Base-by-base conservation (phyloP, 2,113 vertebrate genomes). In the Forbesichthys papilliferus region DNA sequence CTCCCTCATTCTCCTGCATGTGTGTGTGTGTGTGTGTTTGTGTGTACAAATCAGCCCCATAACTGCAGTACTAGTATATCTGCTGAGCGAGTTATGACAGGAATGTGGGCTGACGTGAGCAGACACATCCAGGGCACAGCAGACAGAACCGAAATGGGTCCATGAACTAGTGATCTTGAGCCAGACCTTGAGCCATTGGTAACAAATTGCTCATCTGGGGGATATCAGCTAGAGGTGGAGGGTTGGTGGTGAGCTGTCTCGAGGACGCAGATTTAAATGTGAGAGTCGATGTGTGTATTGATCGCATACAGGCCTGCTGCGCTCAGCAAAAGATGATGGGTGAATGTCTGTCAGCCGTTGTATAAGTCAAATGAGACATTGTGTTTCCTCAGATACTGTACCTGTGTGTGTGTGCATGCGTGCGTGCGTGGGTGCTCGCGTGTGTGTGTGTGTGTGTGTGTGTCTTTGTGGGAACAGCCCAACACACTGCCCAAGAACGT, bases 41-140 rank as follows among this genome's bases (percentile, higher is more conserved):
- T 67, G 58, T 59, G 3, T 67, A 56, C 66, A 33, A 49, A 64
- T 58, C 36, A 63, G 36, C 57, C 59, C 36, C n/a, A 11, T 11
- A 48, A 53, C 11, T 59, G 11, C 18, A 27, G 27, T 59, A 27
- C 10, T 61, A 64, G 27, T 27, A 27, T 27, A 27, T 27, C 63
- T 65, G 69, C 64, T 80, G 67, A 74, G 71, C 71, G 47, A 71
- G 69, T 58, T 78, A 79, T 80, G 74, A 64, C 61, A 84, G 72
- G 84, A 87, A 89, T 88, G 80, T 74, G 64, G 33, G 60, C 58
- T 69, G 75, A 85, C 84, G 78, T 78, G 77, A 76, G 68, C 27
- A 61, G 61, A 74, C 85, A 78, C 58, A 78, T 86, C 81, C 73
- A 66, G 77, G 68, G 61, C 57, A 61, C 57, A 75, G 66, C 7